Evolutionary conservation across 2,888 invertebrate species (phyloP).

Genomic region (Eristalinus aeneus): DNA sequence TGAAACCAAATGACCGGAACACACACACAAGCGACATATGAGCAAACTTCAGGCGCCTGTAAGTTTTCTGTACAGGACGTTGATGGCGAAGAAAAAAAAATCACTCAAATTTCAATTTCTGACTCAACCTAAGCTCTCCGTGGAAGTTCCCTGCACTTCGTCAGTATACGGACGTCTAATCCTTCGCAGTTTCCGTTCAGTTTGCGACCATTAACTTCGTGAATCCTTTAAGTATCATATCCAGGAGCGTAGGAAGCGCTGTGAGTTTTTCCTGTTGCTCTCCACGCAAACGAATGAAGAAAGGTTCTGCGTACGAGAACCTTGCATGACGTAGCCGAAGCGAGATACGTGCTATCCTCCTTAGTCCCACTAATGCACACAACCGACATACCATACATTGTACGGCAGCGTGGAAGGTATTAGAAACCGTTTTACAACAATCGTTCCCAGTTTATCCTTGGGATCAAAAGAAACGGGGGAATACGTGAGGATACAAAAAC

Average conservation of each 20-base stretch:
- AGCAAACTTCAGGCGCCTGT: neutral
- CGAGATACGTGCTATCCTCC: neutral
- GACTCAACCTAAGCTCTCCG: neutral
- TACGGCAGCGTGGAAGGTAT: slow-evolving; percentile 23
- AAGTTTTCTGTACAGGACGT: neutral
- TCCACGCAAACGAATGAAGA: neutral
- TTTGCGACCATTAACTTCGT: slow-evolving; percentile 37
- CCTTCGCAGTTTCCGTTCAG: slow-evolving; percentile 12
- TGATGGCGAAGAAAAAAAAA: neutral
- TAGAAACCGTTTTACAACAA: slow-evolving; percentile 63
- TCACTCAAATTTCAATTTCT: slow-evolving; percentile 29
- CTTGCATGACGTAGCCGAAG: neutral
- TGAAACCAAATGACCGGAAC: neutral
- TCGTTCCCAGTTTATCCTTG: slow-evolving; percentile 50
- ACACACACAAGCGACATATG: neutral
- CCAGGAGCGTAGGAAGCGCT: neutral
- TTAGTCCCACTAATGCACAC: neutral
- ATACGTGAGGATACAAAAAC: slow-evolving; percentile 63
- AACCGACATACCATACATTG: neutral
- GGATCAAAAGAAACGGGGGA: slow-evolving; percentile 53
- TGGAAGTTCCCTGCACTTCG: slow-evolving; percentile 14
- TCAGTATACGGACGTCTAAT: slow-evolving; percentile 22
- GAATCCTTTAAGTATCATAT: slow-evolving; percentile 37
- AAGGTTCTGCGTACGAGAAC: neutral
- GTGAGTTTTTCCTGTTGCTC: neutral